Percentiles rank a stretch among this genome's conserved stretches.
Conservation (phyloP, 2,113 vertebrate genomes). For the Lophura nycthemera region DNA sequence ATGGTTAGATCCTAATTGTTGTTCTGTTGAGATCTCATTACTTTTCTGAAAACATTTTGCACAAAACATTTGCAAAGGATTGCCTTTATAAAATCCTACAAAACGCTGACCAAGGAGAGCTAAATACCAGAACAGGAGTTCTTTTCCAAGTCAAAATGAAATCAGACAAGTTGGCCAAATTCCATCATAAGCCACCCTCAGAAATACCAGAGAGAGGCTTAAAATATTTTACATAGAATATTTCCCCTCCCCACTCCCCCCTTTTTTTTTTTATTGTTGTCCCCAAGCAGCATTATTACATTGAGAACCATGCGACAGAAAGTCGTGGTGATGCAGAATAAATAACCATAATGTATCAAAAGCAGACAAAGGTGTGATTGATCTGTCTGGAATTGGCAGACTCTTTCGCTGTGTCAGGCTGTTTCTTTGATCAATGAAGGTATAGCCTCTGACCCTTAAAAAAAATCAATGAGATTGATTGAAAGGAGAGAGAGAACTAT, state of each 20-base stretch:
- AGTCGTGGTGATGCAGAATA: conserved; percentile 81
- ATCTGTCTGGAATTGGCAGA: conserved; percentile 90
- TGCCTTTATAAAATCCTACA: conserved; percentile 13
- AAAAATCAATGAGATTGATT: conserved; percentile 91
- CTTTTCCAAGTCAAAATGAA: conserved; percentile 55
- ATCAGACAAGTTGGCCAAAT: conserved; percentile 29
- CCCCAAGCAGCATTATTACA: conserved; percentile 35
- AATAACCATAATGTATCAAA: conserved; percentile 88
- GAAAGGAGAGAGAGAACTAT: conserved; percentile 82
- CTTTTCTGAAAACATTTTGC: conserved; percentile 26
- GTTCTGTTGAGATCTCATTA: conserved; percentile 23
- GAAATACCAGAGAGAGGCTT: conserved; percentile 21
- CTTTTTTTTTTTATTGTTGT: not conserved
- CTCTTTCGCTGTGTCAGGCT: conserved; percentile 88
- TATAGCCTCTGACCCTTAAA: conserved; percentile 87
- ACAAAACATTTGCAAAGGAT: not conserved
- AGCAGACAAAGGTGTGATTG: conserved; percentile 88
- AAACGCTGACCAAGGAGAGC: conserved; percentile 26
- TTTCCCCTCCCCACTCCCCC: not conserved
- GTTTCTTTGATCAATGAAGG: conserved; percentile 88
- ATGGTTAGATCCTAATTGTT: conserved; percentile 31
- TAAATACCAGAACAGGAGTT: conserved; percentile 37
- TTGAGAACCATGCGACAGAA: conserved; percentile 77
- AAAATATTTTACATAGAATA: conserved; percentile 47
- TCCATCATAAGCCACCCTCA: conserved; percentile 47